A percentile compares a stretch with the other conserved stretches of the same genome.
Evolutionary conservation across 2,113 vertebrate genomes (phyloP).

Genomic region (Felis catus): F.catus_Fca126_mat1.0 CM031417.1:62702001-62702500

Average conservation of each 20-base stretch:
- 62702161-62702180: neutral
- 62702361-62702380: neutral
- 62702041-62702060: neutral
- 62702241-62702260: neutral
- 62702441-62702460: neutral
- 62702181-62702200: neutral
- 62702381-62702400: neutral
- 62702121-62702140: neutral
- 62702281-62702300: neutral
- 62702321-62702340: neutral
- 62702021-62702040: neutral
- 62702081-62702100: neutral
- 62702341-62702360: neutral
- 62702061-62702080: slow-evolving; percentile 59
- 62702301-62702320: neutral
- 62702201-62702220: neutral
- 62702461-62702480: neutral
- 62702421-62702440: neutral
- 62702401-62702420: neutral
- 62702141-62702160: neutral
- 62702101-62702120: neutral
- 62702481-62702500: neutral
- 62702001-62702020: slow-evolving; percentile 21
- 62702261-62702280: neutral
- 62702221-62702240: neutral